Base-by-base conservation (phyloP, 2,113 vertebrate genomes). In the Rhipidura dahli region DNA sequence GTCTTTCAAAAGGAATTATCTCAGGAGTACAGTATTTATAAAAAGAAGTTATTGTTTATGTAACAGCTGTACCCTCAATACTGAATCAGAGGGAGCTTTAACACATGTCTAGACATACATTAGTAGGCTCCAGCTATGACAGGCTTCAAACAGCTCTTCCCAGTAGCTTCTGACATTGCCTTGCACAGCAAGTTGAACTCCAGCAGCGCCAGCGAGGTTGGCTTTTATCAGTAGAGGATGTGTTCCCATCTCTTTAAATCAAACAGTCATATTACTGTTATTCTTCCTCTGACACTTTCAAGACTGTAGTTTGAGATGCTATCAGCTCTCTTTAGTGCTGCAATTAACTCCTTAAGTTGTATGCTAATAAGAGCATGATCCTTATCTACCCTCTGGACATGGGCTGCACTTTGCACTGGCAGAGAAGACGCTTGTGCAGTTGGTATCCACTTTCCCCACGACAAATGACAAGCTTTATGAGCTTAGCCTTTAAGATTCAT, bases 221-320 rank as follows among this genome's bases (percentile, higher is more conserved):
- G 63, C 47, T 94, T 77, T 4, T 28, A 70, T n/a, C 65, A 66
- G 66, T 2, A 65, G 26, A 77, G 35, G 37, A 61, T 15, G 42
- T 51, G 42, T 76, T 85, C 82, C 83, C 77, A 89, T 56, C 72
- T 81, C 83, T 51, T 68, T 71, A 54, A 83, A 63, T 90, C 71
- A 63, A 73, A 27, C 28, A 47, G n/a, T 23, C 68, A 64, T 76
- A 54, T 85, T 77, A 47, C 85, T 85, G 66, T 45, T 96, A 77
- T 95, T 92, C 88, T 94, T 96, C 84, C 40, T 64, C 69, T 66
- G 81, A 87, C 56, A 82, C 73, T 87, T 95, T 33, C 68, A 91
- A 65, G 84, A 60, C 47, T 60, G 70, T 56, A 85, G 30, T 73
- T 51, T 15, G 54, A 93, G 90, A 94, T 95, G 71, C 50, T 83